A percentile compares a stretch with the other conserved stretches of the same genome.
These are phyloP conservation scores for Microctenopoma lineatum DNA, from an alignment of 2,797 vertebrate species.

Conservation along the genomic window DNA sequence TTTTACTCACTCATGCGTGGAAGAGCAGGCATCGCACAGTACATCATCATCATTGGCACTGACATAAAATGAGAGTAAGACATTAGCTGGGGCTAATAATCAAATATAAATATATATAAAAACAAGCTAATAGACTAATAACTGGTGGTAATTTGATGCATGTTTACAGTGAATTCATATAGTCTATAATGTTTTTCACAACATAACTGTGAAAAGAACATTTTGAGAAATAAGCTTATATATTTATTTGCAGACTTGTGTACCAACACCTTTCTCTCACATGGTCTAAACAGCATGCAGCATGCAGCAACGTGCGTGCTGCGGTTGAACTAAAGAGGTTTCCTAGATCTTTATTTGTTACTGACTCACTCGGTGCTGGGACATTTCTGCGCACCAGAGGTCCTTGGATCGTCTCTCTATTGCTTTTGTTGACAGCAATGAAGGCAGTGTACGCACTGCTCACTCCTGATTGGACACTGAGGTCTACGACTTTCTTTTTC, in stretches of 20 bases:
- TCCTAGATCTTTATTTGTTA: not conserved
- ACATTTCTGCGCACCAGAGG: conserved; percentile 72
- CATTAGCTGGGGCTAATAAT: not conserved
- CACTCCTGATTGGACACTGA: conserved; percentile 85
- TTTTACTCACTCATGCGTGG: not conserved
- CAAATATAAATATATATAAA: too few species aligned
- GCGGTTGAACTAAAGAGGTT: not conserved
- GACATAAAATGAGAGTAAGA: not conserved
- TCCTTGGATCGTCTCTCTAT: conserved; percentile 62
- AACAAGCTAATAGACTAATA: too few species aligned
- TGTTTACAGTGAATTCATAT: too few species aligned
- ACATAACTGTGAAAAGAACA: too few species aligned
- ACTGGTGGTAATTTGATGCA: too few species aligned
- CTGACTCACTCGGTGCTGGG: conserved; percentile 46
- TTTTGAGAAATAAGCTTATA: too few species aligned
- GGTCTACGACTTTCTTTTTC: conserved; percentile 77
- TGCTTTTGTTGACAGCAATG: conserved; percentile 79
- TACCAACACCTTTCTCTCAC: too few species aligned
- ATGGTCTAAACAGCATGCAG: not conserved
- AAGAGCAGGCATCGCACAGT: not conserved
- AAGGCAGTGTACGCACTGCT: conserved; percentile 85
- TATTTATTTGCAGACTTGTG: too few species aligned
- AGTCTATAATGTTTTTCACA: too few species aligned
- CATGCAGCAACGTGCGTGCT: too few species aligned
- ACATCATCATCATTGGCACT: not conserved